These are phyloP conservation scores for Tokudaia muenninki DNA, from an alignment of 2,797 vertebrate genomes.

Conservation along the genomic window DNA sequence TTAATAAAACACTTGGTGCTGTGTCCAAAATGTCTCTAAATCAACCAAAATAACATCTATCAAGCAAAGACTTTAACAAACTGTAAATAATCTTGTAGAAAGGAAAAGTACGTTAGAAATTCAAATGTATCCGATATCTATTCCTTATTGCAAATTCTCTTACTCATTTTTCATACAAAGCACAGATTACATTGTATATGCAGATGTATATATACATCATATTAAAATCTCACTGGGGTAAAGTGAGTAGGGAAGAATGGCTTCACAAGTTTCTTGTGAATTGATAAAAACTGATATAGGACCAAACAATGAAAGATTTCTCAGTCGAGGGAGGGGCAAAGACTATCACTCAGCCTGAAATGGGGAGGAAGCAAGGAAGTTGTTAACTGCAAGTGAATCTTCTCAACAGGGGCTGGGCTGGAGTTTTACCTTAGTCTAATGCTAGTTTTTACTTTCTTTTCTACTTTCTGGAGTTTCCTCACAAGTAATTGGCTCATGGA, in stretches of 20 bases:
- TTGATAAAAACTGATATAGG: neutral
- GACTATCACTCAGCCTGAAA: neutral
- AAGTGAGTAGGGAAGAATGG: neutral
- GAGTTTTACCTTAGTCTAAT: neutral
- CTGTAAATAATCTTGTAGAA: neutral
- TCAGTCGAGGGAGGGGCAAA: neutral
- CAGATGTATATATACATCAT: neutral
- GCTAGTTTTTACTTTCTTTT: neutral
- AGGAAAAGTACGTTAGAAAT: neutral
- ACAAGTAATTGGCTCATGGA: neutral
- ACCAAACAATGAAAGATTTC: neutral
- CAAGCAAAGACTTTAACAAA: neutral
- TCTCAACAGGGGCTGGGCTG: neutral
- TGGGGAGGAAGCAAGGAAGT: neutral
- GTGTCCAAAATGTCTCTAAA: neutral
- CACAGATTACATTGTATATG: neutral
- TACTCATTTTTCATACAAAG: neutral
- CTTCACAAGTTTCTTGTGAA: neutral
- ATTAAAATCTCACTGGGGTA: neutral
- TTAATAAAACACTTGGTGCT: conserved; percentile 1
- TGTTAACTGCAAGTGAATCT: neutral
- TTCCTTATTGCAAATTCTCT: neutral
- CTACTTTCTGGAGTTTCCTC: neutral
- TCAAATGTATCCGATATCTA: neutral
- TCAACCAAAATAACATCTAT: neutral